Conservation (phyloP, 2,888 invertebrate genomes). For the Lasius platythorax region DNA sequence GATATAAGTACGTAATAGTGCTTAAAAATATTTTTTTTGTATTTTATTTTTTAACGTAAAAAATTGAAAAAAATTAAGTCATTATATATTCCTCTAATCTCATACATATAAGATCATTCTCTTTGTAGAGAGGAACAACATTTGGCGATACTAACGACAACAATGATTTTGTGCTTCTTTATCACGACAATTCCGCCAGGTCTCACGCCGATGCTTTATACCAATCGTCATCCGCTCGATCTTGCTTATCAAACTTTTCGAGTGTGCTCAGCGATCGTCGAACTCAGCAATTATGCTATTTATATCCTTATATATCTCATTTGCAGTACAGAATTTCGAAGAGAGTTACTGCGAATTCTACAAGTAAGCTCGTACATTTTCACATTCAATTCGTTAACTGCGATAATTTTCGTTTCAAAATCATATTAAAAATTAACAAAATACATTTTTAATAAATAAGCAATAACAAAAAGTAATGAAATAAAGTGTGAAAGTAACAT, state of each 20-base stretch:
- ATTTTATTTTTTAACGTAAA: slow-evolving; percentile 1
- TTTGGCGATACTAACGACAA: slow-evolving; percentile 66
- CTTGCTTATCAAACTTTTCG: slow-evolving; percentile 55
- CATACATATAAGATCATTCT: not conserved
- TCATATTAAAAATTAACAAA: slow-evolving; percentile 9
- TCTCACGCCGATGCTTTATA: slow-evolving; percentile 54
- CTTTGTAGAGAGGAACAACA: slow-evolving; percentile 69
- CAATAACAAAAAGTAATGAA: not conserved
- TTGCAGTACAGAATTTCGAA: slow-evolving; percentile 67
- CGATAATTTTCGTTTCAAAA: not conserved
- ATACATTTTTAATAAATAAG: slow-evolving; percentile 13
- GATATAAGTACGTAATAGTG: slow-evolving; percentile 63
- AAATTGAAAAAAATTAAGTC: not conserved
- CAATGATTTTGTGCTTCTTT: slow-evolving; percentile 64
- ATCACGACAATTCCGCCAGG: slow-evolving; percentile 64
- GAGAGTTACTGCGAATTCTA: slow-evolving; percentile 58
- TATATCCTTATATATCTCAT: slow-evolving; percentile 62
- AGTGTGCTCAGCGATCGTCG: slow-evolving; percentile 53
- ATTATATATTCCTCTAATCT: not conserved
- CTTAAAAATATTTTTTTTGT: not conserved
- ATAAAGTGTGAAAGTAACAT: not conserved
- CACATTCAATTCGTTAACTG: not conserved
- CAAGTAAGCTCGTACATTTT: slow-evolving; percentile 50
- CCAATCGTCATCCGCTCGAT: slow-evolving; percentile 31
- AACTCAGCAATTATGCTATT: slow-evolving; percentile 64